A percentile compares a stretch with the other conserved stretches of the same genome.
Evolutionary conservation across 1,140 invertebrate species (phyloP).

Genomic region (Potamilus streckersoni): DNA sequence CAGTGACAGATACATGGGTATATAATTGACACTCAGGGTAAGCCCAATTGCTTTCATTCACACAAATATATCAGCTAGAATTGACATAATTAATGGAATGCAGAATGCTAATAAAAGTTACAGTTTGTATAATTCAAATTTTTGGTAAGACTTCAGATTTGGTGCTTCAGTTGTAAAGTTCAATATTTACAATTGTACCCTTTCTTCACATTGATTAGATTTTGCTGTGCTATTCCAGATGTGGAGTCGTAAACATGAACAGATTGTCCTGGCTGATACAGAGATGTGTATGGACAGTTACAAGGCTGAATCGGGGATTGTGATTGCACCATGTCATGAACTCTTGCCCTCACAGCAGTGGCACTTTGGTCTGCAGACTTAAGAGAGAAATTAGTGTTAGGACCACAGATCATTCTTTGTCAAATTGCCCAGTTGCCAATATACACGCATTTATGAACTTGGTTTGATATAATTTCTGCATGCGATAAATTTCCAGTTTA

Average conservation of each 20-base stretch:
- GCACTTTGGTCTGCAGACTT: slow-evolving; percentile 52
- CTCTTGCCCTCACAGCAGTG: slow-evolving; percentile 77
- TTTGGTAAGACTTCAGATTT: no score
- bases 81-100: no score
- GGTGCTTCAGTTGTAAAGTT: no score
- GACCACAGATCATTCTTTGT: not conserved
- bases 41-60: not conserved
- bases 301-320: slow-evolving; percentile 74
- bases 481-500: no score
- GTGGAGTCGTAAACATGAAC: slow-evolving; percentile 79
- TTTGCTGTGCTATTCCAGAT: slow-evolving; percentile 68
- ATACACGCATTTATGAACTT: no score
- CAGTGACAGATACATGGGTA: no score
- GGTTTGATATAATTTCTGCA: no score
- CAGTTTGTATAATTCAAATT: no score
- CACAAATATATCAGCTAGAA: no score
- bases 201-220: not conserved
- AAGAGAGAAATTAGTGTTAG: slow-evolving; percentile 19
- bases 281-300: slow-evolving; percentile 84
- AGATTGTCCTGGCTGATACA: slow-evolving; percentile 78
- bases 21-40: no score
- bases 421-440: not conserved
- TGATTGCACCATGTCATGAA: slow-evolving; percentile 79
- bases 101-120: no score
- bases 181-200: no score